phyloP scores from a whole-genome alignment of 92 coral and sea anemone genomes.

The Phymanthus crucifer region DNA sequence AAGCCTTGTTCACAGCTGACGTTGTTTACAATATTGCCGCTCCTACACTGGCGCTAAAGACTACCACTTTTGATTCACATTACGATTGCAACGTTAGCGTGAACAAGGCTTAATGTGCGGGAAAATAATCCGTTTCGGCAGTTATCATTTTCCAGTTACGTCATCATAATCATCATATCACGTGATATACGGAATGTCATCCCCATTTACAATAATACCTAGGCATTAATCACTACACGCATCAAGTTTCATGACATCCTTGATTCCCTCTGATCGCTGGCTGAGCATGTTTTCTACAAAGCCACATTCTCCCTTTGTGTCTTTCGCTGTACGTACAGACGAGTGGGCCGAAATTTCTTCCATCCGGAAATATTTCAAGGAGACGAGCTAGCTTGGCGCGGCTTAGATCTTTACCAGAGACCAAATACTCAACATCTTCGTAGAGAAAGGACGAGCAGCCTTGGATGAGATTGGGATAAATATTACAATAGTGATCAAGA shows the following conservation, averaged over 20 bases:
- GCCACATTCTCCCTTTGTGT: conserved; percentile 70
- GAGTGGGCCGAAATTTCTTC: conserved; percentile 69
- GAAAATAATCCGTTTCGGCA: no score
- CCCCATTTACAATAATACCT: no score
- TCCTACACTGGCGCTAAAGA: no score
- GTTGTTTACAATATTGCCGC: no score
- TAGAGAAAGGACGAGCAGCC: conserved; percentile 62
- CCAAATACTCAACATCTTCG: conserved; percentile 74
- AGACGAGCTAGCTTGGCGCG: conserved; percentile 65
- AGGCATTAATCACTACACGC: no score
- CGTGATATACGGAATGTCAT: no score
- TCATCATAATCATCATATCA: no score
- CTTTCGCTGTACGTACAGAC: conserved; percentile 61
- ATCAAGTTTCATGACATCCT: neutral
- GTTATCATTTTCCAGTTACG: no score
- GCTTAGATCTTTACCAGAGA: conserved; percentile 62
- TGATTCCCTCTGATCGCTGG: neutral
- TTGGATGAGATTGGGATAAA: conserved; percentile 62
- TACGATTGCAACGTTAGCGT: no score
- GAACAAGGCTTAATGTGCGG: no score
- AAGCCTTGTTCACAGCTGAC: no score
- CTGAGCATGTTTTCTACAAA: conserved; percentile 69
- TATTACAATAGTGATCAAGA: conserved; percentile 66
- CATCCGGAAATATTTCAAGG: conserved; percentile 65
- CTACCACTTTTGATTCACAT: no score